Conservation (phyloP, 2,113 vertebrate genomes). For the Gambusia holbrooki region DNA sequence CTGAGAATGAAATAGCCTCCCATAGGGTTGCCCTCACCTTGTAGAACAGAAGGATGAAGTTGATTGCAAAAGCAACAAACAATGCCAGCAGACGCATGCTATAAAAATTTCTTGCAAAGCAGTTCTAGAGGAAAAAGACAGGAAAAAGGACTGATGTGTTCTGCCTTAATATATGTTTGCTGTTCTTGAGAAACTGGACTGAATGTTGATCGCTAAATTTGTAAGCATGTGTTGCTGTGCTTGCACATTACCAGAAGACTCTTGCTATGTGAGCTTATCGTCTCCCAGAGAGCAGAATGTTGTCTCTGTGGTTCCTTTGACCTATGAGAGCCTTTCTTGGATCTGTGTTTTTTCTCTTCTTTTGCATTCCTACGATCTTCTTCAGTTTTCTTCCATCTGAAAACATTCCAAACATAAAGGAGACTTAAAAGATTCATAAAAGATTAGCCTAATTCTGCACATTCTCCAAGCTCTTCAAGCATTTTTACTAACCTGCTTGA, state of each 20-base stretch:
- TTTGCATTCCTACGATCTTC: conserved; percentile 78
- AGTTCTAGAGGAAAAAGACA: conserved; percentile 83
- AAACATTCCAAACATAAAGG: conserved; percentile 10
- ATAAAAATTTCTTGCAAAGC: conserved; percentile 96
- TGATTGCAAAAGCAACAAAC: conserved; percentile 94
- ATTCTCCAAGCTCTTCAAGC: neutral
- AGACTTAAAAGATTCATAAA: no score
- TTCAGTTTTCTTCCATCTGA: conserved; percentile 80
- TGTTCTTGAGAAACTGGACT: neutral
- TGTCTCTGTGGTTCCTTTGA: conserved; percentile 84
- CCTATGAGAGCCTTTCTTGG: conserved; percentile 79
- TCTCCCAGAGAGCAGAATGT: conserved; percentile 89
- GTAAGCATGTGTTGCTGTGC: conserved; percentile 1
- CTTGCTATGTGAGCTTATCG: conserved; percentile 87
- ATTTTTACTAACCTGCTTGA: neutral
- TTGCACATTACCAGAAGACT: conserved; percentile 87
- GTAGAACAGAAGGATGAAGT: conserved; percentile 97
- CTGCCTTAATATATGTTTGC: neutral
- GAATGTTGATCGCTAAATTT: conserved; percentile 12
- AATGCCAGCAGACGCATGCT: conserved; percentile 93
- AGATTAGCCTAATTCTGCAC: neutral
- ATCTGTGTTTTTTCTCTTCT: conserved; percentile 77
- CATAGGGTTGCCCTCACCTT: conserved; percentile 81
- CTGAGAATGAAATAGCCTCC: neutral
- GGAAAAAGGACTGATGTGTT: neutral